These are phyloP conservation scores for Clarias magur DNA, from an alignment of 2,113 vertebrate genomes.

Conservation along the genomic window DNA sequence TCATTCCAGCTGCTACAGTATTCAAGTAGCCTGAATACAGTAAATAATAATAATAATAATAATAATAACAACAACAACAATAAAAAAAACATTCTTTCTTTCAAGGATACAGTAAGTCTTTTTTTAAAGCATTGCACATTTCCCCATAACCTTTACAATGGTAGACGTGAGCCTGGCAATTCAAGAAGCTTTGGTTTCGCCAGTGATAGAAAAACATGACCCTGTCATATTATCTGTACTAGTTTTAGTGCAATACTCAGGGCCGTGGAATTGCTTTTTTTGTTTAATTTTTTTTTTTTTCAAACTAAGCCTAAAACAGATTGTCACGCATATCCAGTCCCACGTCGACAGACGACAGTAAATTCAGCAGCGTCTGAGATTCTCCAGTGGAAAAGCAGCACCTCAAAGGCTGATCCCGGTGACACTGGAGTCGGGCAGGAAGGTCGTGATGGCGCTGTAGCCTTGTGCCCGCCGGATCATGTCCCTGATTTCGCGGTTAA, in stretches of 20 bases:
- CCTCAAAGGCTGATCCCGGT: constrained; percentile 91
- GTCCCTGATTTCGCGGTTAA: constrained; percentile 91
- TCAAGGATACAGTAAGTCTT: constrained; percentile 65
- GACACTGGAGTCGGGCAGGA: constrained; percentile 88
- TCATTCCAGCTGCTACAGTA: constrained; percentile 77
- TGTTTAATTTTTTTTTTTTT: neutral
- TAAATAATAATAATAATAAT: constrained; percentile 51
- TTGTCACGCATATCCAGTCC: neutral
- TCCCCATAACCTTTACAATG: constrained; percentile 76
- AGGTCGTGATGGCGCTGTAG: constrained; percentile 84
- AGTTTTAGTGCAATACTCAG: constrained; percentile 76
- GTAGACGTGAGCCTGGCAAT: constrained; percentile 53
- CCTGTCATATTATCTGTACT: constrained; percentile 68
- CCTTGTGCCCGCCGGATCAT: constrained; percentile 88
- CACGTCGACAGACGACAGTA: neutral
- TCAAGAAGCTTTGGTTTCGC: constrained; percentile 83
- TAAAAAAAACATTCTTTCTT: constrained; percentile 67
- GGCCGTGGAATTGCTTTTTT: constrained; percentile 47
- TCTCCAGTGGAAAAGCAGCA: neutral
- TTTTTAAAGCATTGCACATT: constrained; percentile 91
- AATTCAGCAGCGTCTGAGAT: constrained; percentile 12
- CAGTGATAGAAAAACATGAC: constrained; percentile 66
- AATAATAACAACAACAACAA: constrained; percentile 49
- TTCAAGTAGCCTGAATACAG: constrained; percentile 63
- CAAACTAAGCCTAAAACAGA: neutral